phyloP scores from a whole-genome alignment of 2,113 vertebrate species.

The Synchiropus splendidus region DNA sequence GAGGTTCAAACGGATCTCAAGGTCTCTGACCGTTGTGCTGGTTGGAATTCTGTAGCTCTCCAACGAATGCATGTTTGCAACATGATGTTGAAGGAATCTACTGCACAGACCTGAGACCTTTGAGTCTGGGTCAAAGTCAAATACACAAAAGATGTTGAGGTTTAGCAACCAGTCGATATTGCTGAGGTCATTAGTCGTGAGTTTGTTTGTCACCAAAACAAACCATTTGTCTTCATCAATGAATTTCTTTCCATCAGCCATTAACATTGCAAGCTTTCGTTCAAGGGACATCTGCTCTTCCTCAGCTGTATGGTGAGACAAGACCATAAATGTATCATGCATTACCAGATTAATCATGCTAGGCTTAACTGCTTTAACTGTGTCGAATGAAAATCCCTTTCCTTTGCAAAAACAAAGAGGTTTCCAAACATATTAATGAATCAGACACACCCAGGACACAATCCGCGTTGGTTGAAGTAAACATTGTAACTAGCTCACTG shows the following conservation, averaged over 20 bases:
- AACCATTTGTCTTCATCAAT: slow-evolving; percentile 68
- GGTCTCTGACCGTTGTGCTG: slow-evolving; percentile 34
- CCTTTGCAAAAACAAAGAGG: too few species aligned
- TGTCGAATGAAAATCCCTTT: too few species aligned
- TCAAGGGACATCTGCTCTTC: slow-evolving; percentile 33
- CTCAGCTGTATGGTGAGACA: too few species aligned
- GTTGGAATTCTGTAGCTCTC: slow-evolving; percentile 56
- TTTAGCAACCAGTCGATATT: slow-evolving; percentile 63
- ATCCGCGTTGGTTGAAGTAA: too few species aligned
- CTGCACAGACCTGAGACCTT: slow-evolving; percentile 64
- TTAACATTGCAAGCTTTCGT: slow-evolving; percentile 63
- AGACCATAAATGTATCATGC: too few species aligned
- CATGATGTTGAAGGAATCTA: slow-evolving; percentile 58
- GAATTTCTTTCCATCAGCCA: slow-evolving; percentile 68
- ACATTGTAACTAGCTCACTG: too few species aligned
- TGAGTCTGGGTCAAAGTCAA: slow-evolving; percentile 77
- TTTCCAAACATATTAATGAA: too few species aligned
- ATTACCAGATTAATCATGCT: too few species aligned
- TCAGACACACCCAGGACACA: too few species aligned
- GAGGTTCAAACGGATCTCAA: slow-evolving; percentile 51
- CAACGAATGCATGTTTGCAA: slow-evolving; percentile 62
- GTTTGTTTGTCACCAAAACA: slow-evolving; percentile 72
- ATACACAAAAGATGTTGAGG: slow-evolving; percentile 73
- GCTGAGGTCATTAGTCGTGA: slow-evolving; percentile 54
- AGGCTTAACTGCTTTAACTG: too few species aligned